Evolutionary conservation across 2,888 invertebrate genomes (phyloP), one percentile per base, ranked within the genome.

Genomic region (Lepidochitona cinerea): DNA sequence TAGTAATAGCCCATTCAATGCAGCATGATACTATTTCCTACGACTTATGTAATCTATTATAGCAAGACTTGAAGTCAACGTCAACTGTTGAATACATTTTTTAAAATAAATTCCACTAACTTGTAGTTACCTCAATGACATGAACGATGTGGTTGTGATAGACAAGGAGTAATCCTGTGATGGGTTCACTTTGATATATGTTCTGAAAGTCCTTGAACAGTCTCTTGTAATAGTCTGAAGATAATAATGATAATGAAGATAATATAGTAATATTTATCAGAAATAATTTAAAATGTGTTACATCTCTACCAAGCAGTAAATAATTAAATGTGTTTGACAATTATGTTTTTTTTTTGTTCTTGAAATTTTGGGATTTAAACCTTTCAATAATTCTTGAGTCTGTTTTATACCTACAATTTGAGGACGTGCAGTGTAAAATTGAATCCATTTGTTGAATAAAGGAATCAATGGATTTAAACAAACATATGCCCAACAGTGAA

Each of bases 121-220:
- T n/a, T 49, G 7, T n/a, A 18, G 23, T n/a, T 73, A 83, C 83
- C 81, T 83, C 83, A 12, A 83, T 32, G 1, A 83, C 77, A 70
- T 83, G 83, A 26, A 80, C 75, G 72, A 77, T 78, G 37, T 79
- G 75, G 32, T 76, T 70, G 23, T 78, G 81, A 66, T 80, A 83
- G 36, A 82, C 71, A 18, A 83, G 77, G 59, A 83, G 74, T n/a
- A 83, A 69, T 12, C 83, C 83, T 18, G 79, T 78, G 3, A 78
- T 77, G 3, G 67, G 71, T 37, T 83, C 83, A 32, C 68, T 33
- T 53, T 81, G 80, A 6, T 64, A 37, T 26, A 73, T 69, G 29
- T 68, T 73, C 49, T 75, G 75, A 18, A 73, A 49, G 33, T 79
- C 78, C 23, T 68, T 68, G 65, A 81, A 75, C 6, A 74, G 54